Evolutionary conservation across 2,113 vertebrate genomes (phyloP).

Genomic region (Tinamus guttatus): DNA sequence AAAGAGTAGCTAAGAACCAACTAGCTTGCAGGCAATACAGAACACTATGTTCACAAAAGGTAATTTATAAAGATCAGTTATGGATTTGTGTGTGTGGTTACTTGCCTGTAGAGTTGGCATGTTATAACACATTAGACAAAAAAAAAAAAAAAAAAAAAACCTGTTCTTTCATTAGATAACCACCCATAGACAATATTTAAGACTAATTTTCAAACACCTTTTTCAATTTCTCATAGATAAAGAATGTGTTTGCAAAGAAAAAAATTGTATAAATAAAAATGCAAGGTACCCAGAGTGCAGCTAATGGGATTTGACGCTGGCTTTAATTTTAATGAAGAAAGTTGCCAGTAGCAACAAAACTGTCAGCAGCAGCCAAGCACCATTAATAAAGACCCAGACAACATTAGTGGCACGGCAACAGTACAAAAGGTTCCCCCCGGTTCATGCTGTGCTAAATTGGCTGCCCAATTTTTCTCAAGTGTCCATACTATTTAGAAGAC

Average conservation of each 20-base stretch:
- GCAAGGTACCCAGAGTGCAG: conserved; percentile 80
- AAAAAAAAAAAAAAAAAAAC: background rate
- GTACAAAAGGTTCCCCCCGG: conserved; percentile 83
- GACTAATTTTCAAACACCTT: conserved; percentile 6
- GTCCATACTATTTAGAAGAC: conserved; percentile 87
- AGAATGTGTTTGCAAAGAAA: conserved; percentile 50
- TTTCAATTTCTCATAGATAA: conserved; percentile 37
- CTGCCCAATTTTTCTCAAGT: conserved; percentile 90
- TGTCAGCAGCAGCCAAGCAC: conserved; percentile 88
- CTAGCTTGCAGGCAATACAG: background rate
- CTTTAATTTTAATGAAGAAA: conserved; percentile 93
- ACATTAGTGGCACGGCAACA: conserved; percentile 81
- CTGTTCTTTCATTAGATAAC: background rate
- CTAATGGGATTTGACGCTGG: conserved; percentile 89
- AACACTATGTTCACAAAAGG: background rate
- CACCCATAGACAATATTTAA: fast-evolving
- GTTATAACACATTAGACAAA: background rate
- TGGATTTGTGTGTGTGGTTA: background rate
- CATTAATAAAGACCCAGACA: conserved; percentile 88
- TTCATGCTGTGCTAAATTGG: conserved; percentile 87
- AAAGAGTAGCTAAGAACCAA: background rate
- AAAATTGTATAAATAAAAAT: conserved; percentile 60
- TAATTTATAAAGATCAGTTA: conserved; percentile 53
- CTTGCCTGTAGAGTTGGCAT: background rate
- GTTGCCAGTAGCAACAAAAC: conserved; percentile 91